A percentile compares a stretch with the other conserved stretches of the same genome.
Conservation (phyloP, 2,797 vertebrate genomes). For the Labroides dimidiatus region DNA sequence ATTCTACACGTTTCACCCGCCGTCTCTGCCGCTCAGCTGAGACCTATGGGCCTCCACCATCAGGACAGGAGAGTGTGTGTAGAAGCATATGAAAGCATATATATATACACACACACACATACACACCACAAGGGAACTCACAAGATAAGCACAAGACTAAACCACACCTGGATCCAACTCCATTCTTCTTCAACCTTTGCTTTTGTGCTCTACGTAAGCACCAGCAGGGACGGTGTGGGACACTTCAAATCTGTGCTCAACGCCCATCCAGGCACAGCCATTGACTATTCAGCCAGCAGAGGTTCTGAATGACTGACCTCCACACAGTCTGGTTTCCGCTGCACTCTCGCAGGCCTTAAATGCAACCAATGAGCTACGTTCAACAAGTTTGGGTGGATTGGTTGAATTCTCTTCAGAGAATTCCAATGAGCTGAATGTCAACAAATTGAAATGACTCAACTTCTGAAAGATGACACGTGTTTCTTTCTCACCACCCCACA, state of each 20-base stretch:
- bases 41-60: slow-evolving; percentile 26
- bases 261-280: slow-evolving; percentile 43
- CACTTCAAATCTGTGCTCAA: slow-evolving; percentile 37
- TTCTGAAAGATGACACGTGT: slow-evolving; percentile 17
- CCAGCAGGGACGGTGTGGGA: slow-evolving; percentile 20
- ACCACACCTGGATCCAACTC: slow-evolving; percentile 32
- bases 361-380: slow-evolving; percentile 39
- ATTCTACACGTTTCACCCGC: slow-evolving; percentile 41
- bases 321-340: slow-evolving; percentile 45
- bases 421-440: slow-evolving; percentile 28
- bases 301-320: slow-evolving; percentile 70
- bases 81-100: slow-evolving; percentile 2
- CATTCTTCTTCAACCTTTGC: background rate
- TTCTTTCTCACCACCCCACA: slow-evolving; percentile 2
- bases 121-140: background rate
- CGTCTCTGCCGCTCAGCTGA: slow-evolving; percentile 25
- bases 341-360: slow-evolving; percentile 38
- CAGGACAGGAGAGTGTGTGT: slow-evolving; percentile 8
- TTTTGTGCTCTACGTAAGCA: slow-evolving; percentile 5
- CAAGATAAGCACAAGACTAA: slow-evolving; percentile 15
- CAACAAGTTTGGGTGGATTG: slow-evolving; percentile 18
- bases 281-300: slow-evolving; percentile 52
- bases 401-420: slow-evolving; percentile 25
- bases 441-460: slow-evolving; percentile 28
- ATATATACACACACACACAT: background rate